Conservation (phyloP, 1,140 invertebrate genomes). For the Artemia franciscana region DNA sequence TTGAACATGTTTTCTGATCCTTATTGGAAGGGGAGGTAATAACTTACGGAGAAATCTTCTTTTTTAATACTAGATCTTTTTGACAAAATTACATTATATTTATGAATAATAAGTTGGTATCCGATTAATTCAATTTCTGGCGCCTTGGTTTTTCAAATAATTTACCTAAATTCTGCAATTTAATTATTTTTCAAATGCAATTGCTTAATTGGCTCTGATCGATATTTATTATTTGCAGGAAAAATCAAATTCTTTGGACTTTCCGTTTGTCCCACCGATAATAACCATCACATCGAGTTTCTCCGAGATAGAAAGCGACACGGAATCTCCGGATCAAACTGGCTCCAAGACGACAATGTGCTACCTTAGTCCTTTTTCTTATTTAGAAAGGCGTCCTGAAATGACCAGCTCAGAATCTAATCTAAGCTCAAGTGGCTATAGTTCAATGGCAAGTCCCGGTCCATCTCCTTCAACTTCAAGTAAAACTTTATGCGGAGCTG, state of each 20-base stretch:
- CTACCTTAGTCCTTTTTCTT: conserved; percentile 47
- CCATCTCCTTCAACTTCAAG: conserved; percentile 47
- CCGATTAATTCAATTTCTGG: neutral
- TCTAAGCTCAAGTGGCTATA: conserved; percentile 53
- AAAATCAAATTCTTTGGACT: conserved; percentile 34
- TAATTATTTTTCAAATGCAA: neutral
- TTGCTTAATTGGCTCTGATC: conserved; percentile 12
- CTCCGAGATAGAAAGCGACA: conserved; percentile 44
- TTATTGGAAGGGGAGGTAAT: too few species aligned
- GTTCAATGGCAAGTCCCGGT: conserved; percentile 50
- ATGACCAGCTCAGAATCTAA: conserved; percentile 51
- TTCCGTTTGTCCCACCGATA: conserved; percentile 35
- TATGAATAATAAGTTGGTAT: too few species aligned
- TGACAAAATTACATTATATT: too few species aligned
- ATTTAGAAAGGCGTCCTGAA: conserved; percentile 30
- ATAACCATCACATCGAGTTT: conserved; percentile 47
- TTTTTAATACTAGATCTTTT: too few species aligned
- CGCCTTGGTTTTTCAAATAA: too few species aligned
- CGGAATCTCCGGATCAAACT: conserved; percentile 19
- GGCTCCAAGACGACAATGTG: conserved; percentile 24
- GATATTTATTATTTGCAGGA: too few species aligned
- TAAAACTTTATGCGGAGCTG: conserved; percentile 41
- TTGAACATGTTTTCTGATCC: too few species aligned
- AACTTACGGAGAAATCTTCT: too few species aligned
- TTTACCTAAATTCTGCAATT: neutral